These are phyloP conservation scores for Rhorus exstirpatorius DNA, from an alignment of 2,888 invertebrate species.

Conservation along the genomic window DNA sequence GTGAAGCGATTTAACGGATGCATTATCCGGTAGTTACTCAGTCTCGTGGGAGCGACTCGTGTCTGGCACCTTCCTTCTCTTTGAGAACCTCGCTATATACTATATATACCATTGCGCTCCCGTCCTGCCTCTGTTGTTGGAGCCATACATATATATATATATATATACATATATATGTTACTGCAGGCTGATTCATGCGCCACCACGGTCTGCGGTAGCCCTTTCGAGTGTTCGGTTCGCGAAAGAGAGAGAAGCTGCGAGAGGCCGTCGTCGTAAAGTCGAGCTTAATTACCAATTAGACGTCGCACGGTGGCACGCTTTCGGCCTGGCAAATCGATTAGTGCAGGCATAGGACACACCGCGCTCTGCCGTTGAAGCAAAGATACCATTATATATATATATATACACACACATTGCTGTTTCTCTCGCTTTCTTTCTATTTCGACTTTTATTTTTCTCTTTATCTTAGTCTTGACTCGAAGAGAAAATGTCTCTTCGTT, in stretches of 20 bases:
- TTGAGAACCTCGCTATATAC: constrained; percentile 30
- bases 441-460: background rate
- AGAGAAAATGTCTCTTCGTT: constrained; percentile 45
- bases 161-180: background rate
- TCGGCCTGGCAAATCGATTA: constrained; percentile 83
- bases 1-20: constrained; percentile 74
- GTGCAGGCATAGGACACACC: constrained; percentile 79
- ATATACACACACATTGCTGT: constrained; percentile 5
- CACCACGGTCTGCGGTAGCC: constrained; percentile 45
- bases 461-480: constrained; percentile 13
- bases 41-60: constrained; percentile 66
- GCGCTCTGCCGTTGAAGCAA: constrained; percentile 40
- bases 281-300: constrained; percentile 85
- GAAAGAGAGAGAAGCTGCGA: constrained; percentile 23
- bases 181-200: constrained; percentile 32
- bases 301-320: constrained; percentile 84
- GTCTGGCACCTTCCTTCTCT: constrained; percentile 63
- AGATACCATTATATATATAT: constrained; percentile 39
- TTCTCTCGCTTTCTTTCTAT: constrained; percentile 7
- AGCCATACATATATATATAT: background rate
- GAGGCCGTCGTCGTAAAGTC: constrained; percentile 79
- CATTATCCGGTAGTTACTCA: constrained; percentile 75
- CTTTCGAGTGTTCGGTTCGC: constrained; percentile 36
- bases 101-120: constrained; percentile 30
- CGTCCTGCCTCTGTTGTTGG: constrained; percentile 40